phyloP scores from a whole-genome alignment of 2,888 invertebrate species.

The Adineta ricciae region DNA sequence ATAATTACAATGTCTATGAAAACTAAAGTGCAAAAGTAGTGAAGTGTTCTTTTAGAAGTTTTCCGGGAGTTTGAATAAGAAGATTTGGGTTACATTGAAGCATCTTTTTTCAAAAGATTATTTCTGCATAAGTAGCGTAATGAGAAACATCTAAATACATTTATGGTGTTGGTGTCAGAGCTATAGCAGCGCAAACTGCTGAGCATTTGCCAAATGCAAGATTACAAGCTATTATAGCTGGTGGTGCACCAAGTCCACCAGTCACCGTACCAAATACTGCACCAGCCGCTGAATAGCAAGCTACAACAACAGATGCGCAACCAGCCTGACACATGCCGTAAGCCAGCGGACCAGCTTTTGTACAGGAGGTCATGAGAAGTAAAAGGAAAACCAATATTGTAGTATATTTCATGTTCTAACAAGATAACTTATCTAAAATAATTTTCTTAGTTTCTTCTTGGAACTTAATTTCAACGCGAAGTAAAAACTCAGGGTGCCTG shows the following conservation, averaged over 20 bases:
- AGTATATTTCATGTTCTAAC: neutral
- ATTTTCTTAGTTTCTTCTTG: too few species aligned
- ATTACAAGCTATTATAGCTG: neutral
- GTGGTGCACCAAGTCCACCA: neutral
- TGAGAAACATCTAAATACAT: neutral
- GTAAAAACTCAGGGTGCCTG: too few species aligned
- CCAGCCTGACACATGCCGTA: neutral
- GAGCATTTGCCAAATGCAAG: neutral
- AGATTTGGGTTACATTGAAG: too few species aligned
- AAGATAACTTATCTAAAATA: neutral
- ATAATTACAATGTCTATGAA: too few species aligned
- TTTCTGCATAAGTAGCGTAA: too few species aligned
- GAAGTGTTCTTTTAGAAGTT: too few species aligned
- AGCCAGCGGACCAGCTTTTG: neutral
- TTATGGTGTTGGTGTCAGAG: neutral
- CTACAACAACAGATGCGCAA: neutral
- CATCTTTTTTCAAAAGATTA: too few species aligned
- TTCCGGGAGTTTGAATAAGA: too few species aligned
- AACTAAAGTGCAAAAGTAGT: too few species aligned
- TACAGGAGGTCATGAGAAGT: neutral
- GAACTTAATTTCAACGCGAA: too few species aligned
- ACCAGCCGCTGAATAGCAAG: neutral
- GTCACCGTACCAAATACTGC: neutral
- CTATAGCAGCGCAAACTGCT: neutral
- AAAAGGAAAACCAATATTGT: neutral